Evolutionary conservation across 2,113 vertebrate species (phyloP), one percentile per base, ranked within the genome.

Genomic region (Myrmophylax atrothorax): DNA sequence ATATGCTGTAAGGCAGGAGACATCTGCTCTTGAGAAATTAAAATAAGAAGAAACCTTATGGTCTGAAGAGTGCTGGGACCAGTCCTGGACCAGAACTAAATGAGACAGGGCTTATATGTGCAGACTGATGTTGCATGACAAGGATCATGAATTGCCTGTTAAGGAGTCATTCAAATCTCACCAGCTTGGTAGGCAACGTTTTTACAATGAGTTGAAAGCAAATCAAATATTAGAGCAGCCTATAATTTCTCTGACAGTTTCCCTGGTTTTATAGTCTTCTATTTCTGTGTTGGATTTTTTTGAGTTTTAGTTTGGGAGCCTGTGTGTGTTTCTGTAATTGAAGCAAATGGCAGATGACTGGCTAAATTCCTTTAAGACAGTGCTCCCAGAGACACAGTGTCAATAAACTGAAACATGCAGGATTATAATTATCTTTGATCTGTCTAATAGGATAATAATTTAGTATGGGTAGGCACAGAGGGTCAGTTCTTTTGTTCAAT

Each of bases 371-470:
- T 96, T 70, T 52, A 74, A 91, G 59, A 90, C 44, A 60, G 49
- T 58, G 55, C 66, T 95, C 84, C 46, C 70, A 83, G 50, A 87
- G 52, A 87, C 68, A 78, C 5, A 7, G 53, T 79, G 84, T 93
- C 88, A 96, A 90, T 84, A 95, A 94, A 87, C 37, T 72, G 92
- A 93, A 92, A 66, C 40, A 81, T 56, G 31, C 49, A 84, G 83
- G 83, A 81, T 75, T 84, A 75, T 92, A 88, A 93, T 96, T 93
- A 84, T 93, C 93, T 95, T 88, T 69, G 84, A 92, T 95, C 67
- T 90, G 67, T 94, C 93, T 94, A 86, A 88, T 84, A 90, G 59
- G 92, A 83, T 74, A 88, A 92, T 94, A 92, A 94, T 96, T 93
- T 95, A 89, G 70, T 90, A 84, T 58, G 75, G 69, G 12, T 86